Evolutionary conservation across 2,797 vertebrate genomes (phyloP), one percentile per base, ranked within the genome.

Genomic region (Choloepus didactylus): DNA sequence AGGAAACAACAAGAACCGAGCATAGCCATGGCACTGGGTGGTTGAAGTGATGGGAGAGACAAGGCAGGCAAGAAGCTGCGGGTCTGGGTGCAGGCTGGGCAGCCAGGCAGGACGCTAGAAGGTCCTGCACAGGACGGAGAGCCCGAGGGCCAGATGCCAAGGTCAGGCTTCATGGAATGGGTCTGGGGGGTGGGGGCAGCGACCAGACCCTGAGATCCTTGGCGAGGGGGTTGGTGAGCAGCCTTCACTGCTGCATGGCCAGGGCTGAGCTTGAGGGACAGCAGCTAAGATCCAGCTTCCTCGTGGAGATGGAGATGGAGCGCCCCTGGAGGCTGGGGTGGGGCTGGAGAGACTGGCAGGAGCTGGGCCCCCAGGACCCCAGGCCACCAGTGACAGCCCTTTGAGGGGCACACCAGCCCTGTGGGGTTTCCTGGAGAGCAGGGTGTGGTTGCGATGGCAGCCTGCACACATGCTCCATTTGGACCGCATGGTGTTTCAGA

Each of bases 261-360:
- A 18, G 46, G 79, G 8, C 69, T 38, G 0, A 8, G 6, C 0
- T 75, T 66, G 0, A 0, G 8, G 54, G 29, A 29, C 0, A 80
- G 56, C 7, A 81, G 69, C 79, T 19, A 14, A 88, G 70, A 25
- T 9, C 3, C 38, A 15, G 3, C 25, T 18, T 77, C 75, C 1
- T 14, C 76, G 5, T 0, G 19, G 38, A 76, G 31, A 49, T 18
- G n/a, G 49, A 69, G 41, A 54, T 3, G 31, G 10, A 41, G 23
- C 3, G 12, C 11, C 81, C 0, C 0, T 0, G 0, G 66, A 67
- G 79, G 69, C 46, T 56, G 3, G 19, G n/a, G 92, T 0, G 0
- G 23, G 70, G 66, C 75, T 51, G 54, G 18, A 14, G 76, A 59
- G 76, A 25, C 35, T 2, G 31, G 59, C 86, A 31, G 62, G 29